Evolutionary conservation across 2,888 invertebrate genomes (phyloP).

Genomic region (Amblyjoppa fuscipennis): DNA sequence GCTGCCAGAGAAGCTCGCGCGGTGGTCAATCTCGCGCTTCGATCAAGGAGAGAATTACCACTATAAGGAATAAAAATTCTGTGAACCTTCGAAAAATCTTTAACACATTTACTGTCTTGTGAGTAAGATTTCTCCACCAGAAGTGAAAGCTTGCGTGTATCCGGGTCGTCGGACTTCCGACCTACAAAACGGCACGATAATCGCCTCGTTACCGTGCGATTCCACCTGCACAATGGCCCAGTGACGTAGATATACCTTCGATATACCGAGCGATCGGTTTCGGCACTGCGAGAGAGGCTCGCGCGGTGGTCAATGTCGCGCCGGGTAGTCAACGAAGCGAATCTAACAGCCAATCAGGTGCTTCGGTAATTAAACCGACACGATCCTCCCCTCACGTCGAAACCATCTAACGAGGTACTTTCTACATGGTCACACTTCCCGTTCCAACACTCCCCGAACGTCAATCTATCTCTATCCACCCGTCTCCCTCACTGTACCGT

Average conservation of each 20-base stretch:
- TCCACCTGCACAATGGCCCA: background rate
- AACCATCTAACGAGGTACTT: slow-evolving; percentile 76
- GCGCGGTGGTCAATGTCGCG: slow-evolving; percentile 48
- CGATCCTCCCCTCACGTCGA: slow-evolving; percentile 48
- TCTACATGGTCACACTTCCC: slow-evolving; percentile 67
- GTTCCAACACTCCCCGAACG: slow-evolving; percentile 8
- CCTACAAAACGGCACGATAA: slow-evolving; percentile 3
- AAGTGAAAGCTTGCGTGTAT: slow-evolving; percentile 33
- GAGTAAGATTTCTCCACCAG: slow-evolving; percentile 40
- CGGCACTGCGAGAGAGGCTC: slow-evolving; percentile 15
- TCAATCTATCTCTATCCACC: slow-evolving; percentile 43
- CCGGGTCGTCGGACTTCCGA: slow-evolving; percentile 21
- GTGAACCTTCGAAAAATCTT: no score
- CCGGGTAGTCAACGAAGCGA: slow-evolving; percentile 68
- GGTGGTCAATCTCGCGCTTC: slow-evolving; percentile 38
- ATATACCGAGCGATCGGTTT: slow-evolving; percentile 18
- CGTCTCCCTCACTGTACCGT: slow-evolving; percentile 16
- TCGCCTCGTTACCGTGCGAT: background rate
- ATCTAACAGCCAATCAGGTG: slow-evolving; percentile 74
- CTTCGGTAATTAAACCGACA: slow-evolving; percentile 75
- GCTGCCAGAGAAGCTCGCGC: slow-evolving; percentile 15
- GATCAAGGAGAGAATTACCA: no score
- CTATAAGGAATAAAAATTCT: no score
- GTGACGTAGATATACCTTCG: background rate
- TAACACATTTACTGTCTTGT: no score